Conservation (phyloP, 2,797 vertebrate genomes). For the Rhinophrynus dorsalis region DNA sequence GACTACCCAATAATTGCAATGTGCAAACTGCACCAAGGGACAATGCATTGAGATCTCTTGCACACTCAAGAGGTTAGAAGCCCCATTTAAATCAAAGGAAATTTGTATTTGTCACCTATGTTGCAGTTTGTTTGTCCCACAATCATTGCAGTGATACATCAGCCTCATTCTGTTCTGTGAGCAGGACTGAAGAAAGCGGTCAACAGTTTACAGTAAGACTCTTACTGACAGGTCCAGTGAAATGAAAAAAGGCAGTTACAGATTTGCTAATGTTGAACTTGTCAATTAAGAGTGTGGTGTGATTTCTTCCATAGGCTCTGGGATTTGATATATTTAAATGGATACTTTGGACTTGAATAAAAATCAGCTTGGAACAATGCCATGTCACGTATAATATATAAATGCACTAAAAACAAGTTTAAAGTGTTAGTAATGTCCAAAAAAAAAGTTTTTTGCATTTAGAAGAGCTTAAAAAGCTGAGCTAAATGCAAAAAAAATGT, state of each 20-base stretch:
- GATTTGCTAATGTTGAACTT: background rate
- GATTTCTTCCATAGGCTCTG: background rate
- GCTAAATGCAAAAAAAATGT: too few relatives aligned
- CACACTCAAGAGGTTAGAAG: too few relatives aligned
- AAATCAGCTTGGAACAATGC: background rate
- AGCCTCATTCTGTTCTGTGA: background rate
- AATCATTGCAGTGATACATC: too few relatives aligned
- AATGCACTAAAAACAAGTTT: background rate
- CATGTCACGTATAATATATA: background rate
- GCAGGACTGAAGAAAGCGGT: background rate
- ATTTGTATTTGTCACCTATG: too few relatives aligned
- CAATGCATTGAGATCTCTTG: too few relatives aligned
- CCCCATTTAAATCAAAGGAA: too few relatives aligned
- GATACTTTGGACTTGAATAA: background rate
- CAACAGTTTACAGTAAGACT: background rate
- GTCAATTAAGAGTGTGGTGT: constrained; percentile 1
- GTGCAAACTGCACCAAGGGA: too few relatives aligned
- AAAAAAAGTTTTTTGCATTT: too few relatives aligned
- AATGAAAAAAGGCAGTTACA: background rate
- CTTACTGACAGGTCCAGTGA: background rate
- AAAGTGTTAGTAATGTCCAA: too few relatives aligned
- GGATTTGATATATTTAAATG: background rate
- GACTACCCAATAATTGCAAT: background rate
- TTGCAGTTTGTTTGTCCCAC: too few relatives aligned
- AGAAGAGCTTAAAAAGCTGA: too few relatives aligned